phyloP scores from a whole-genome alignment of 2,113 vertebrate genomes.

The Sinocyclocheilus grahami region DNA sequence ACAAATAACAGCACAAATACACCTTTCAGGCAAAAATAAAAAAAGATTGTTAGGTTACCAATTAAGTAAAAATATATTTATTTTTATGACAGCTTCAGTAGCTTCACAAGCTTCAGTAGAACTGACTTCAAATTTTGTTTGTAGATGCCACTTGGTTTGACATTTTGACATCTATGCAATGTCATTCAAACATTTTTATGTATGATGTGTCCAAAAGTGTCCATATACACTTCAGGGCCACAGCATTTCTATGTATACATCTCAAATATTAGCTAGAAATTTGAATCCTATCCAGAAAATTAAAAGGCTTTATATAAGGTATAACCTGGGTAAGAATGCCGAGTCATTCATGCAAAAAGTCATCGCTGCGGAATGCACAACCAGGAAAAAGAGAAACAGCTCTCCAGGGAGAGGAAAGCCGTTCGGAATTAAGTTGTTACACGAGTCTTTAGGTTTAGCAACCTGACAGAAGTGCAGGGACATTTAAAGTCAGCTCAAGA shows the following conservation, averaged over 20 bases:
- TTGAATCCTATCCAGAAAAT: neutral
- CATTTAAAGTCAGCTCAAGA: slow-evolving; percentile 9
- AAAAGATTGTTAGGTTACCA: neutral
- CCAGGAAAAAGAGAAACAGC: slow-evolving; percentile 48
- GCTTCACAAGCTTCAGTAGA: neutral
- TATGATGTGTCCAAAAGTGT: neutral
- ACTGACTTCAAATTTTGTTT: neutral
- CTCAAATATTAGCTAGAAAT: neutral
- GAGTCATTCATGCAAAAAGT: slow-evolving; percentile 53
- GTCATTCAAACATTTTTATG: neutral
- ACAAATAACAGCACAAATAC: neutral
- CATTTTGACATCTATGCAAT: neutral
- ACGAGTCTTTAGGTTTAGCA: slow-evolving; percentile 40
- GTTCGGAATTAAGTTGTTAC: slow-evolving; percentile 45
- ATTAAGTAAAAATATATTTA: neutral
- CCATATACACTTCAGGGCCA: neutral
- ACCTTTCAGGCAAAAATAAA: neutral
- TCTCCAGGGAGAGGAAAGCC: slow-evolving; percentile 48
- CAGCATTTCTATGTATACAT: neutral
- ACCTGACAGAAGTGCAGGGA: slow-evolving; percentile 38
- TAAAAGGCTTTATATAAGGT: slow-evolving; percentile 33
- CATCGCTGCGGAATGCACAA: slow-evolving; percentile 48
- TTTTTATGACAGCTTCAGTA: neutral
- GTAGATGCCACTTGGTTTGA: neutral
- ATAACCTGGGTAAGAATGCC: slow-evolving; percentile 47